Percentiles rank a stretch among this genome's conserved stretches.
Conservation (phyloP, 2,113 vertebrate species). For the Cavia aperea region DNA sequence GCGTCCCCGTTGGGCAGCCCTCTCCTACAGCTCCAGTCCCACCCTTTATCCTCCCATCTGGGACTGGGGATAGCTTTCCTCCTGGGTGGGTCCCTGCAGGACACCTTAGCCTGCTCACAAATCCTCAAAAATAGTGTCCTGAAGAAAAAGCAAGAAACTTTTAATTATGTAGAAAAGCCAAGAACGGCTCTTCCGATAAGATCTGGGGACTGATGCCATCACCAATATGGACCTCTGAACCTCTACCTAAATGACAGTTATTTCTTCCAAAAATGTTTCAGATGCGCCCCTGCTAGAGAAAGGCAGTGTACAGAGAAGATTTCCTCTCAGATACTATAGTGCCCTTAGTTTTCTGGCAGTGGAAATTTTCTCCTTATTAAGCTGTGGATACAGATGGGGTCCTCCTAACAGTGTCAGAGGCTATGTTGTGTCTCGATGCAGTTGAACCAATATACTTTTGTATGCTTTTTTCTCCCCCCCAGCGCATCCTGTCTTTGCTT, state of each 20-base stretch:
- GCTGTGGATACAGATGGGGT: not conserved
- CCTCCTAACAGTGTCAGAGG: not conserved
- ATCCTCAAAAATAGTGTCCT: not conserved
- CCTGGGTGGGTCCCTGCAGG: not conserved
- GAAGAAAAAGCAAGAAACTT: not conserved
- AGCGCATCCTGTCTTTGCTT: not conserved
- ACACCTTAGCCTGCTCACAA: not conserved
- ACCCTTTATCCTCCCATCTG: not conserved
- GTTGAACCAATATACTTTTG: not conserved
- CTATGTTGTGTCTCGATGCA: not conserved
- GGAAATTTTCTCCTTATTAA: not conserved
- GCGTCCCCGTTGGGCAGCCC: not conserved
- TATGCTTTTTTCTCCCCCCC: not conserved
- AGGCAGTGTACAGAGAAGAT: not conserved
- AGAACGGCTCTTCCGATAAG: not conserved
- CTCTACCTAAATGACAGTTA: not conserved
- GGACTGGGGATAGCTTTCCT: not conserved
- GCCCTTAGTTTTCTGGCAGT: not conserved
- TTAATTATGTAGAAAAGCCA: not conserved
- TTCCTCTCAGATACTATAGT: not conserved
- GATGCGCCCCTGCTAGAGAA: not conserved
- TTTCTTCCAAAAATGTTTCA: not conserved
- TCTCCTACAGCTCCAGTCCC: not conserved
- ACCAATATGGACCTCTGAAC: not conserved
- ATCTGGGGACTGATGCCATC: not conserved